Conservation (phyloP, 2,888 invertebrate genomes). For the Drosophila histrio region DNA sequence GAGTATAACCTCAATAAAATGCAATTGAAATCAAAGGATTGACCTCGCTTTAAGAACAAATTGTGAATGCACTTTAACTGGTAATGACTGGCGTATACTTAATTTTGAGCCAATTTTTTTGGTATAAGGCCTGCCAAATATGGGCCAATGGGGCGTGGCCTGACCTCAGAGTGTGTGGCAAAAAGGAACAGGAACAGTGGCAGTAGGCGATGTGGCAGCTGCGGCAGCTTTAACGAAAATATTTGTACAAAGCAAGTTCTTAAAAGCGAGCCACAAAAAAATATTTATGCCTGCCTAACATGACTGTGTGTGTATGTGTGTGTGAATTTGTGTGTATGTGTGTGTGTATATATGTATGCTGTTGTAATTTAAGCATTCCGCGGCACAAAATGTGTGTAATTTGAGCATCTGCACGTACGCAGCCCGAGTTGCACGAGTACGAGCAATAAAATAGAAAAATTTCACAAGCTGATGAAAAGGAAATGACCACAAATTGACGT, state of each 20-base stretch:
- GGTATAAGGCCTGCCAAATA: conserved; percentile 24
- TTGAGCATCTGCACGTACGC: conserved; percentile 69
- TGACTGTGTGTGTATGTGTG: background rate
- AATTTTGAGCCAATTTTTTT: conserved; percentile 19
- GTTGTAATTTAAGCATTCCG: conserved; percentile 56
- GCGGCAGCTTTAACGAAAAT: conserved; percentile 32
- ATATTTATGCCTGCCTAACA: conserved; percentile 5
- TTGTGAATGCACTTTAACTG: conserved; percentile 27
- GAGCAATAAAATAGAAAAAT: conserved; percentile 50
- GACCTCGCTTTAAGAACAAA: conserved; percentile 2
- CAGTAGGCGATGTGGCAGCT: conserved; percentile 1
- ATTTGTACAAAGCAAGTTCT: conserved; percentile 51
- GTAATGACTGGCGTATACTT: conserved; percentile 37
- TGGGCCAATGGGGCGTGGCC: conserved; percentile 58
- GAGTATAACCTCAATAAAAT: background rate
- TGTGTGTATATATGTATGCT: background rate
- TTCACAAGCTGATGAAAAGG: conserved; percentile 75
- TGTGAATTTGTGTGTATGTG: background rate
- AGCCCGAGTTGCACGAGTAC: conserved; percentile 44
- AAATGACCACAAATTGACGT: conserved; percentile 78
- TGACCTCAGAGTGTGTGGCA: conserved; percentile 27
- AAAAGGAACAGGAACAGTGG: background rate
- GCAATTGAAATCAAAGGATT: conserved; percentile 4
- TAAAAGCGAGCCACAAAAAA: conserved; percentile 37
- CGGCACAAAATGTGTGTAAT: conserved; percentile 29